Base-by-base conservation (phyloP, 1,140 invertebrate species). In the Oedothorax gibbosus region DNA sequence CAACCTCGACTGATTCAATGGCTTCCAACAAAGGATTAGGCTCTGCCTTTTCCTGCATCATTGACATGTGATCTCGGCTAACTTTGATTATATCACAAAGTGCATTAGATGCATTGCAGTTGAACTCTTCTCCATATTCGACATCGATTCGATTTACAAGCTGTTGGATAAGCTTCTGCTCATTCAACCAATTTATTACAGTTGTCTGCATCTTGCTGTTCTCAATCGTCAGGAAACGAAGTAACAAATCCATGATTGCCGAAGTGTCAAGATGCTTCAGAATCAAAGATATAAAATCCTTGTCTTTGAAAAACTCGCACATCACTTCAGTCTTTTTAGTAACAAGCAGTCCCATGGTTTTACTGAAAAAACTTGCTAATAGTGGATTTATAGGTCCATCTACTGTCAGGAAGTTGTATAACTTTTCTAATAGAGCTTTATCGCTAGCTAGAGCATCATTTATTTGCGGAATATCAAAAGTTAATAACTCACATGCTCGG, bases 291-390 rank as follows among this genome's bases (percentile, higher is more conserved):
- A 99, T 92, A 92, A 98, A 97, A 89, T 95, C 94, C 89, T 94
- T 94, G 86, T 93, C 93, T 91, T 97, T 96, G 88, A 98, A 93
- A 92, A 96, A 97, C 89, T 97, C 95, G 50, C 60, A 71, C 66
- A 81, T 81, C 11, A 93, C 92, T 89, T 94, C 93, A 89, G 92
- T 92, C 90, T 95, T 96, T 89, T 94, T 93, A 83, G 94, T 93
- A 86, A 98, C 93, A 87, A 98, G 92, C 90, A 96, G 94, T 88
- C 95, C 94, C 90, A 99, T 93, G 76, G 96, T 96, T 93, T 97
- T 97, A 90, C 95, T 97, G 91, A 98, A 98, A 92, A 97, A 99
- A 87, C 96, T 98, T 56, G 97, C 96, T 88, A 99, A 92, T 76
- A 99, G 91, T 84, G 97, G 96, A 92, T 99, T 99, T 66, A 99